Percentiles rank a stretch among this genome's conserved stretches.
phyloP scores from a whole-genome alignment of 2,888 invertebrate species.

The Meiosimyza platycephala region DNA sequence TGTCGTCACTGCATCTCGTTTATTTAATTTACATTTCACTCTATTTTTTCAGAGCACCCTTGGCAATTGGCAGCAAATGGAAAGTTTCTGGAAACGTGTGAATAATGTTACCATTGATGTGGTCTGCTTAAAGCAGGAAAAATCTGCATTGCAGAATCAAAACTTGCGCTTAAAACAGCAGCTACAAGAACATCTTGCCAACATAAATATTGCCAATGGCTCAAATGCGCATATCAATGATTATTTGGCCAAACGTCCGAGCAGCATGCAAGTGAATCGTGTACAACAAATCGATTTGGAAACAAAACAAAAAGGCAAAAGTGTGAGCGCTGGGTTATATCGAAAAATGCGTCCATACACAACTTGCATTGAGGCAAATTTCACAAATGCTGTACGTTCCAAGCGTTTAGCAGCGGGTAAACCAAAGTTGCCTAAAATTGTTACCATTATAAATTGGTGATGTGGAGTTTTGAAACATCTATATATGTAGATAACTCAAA shows the following conservation, averaged over 20 bases:
- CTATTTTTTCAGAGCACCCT: conserved; percentile 66
- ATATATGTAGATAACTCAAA: neutral
- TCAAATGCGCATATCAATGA: conserved; percentile 60
- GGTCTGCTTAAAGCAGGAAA: conserved; percentile 67
- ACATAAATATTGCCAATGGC: conserved; percentile 69
- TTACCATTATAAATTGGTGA: conserved; percentile 43
- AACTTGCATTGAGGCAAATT: conserved; percentile 69
- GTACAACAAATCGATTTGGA: conserved; percentile 56
- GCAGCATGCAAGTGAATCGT: conserved; percentile 65
- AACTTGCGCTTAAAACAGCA: conserved; percentile 74
- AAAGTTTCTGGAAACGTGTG: conserved; percentile 76
- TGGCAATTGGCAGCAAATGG: conserved; percentile 73
- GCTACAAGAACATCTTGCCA: conserved; percentile 73
- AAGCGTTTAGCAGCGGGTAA: conserved; percentile 52
- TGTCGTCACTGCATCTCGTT: neutral
- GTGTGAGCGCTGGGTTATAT: conserved; percentile 44
- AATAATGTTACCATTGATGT: conserved; percentile 71
- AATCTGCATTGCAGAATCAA: conserved; percentile 68
- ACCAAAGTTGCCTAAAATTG: conserved; percentile 55
- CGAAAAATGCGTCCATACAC: conserved; percentile 33
- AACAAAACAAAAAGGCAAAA: conserved; percentile 50
- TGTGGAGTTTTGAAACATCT: neutral
- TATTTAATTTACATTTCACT: neutral
- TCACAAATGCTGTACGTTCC: conserved; percentile 70
- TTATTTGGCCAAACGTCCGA: conserved; percentile 60